phyloP scores from a whole-genome alignment of 2,797 vertebrate species.

The Liasis olivaceus region DNA sequence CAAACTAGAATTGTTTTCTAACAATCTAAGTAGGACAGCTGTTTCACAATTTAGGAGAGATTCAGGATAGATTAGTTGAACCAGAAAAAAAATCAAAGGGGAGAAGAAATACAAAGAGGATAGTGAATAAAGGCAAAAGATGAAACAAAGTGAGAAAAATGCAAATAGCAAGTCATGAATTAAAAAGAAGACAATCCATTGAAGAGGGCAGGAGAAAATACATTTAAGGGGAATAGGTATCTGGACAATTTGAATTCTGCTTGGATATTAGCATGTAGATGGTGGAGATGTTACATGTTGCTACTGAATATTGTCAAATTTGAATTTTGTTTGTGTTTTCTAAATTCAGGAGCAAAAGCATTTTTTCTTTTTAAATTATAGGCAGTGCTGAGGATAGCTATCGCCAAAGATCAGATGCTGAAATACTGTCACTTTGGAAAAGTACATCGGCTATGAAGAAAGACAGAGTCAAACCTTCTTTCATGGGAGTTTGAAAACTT shows the following conservation, averaged over 20 bases:
- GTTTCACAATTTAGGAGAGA: neutral
- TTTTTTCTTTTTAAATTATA: constrained; percentile 47
- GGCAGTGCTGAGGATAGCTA: constrained; percentile 36
- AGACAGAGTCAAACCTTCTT: constrained; percentile 22
- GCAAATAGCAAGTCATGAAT: neutral
- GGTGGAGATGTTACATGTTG: neutral
- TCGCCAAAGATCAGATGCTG: constrained; percentile 34
- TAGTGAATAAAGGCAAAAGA: neutral
- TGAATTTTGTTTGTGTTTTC: neutral
- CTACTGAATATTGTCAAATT: neutral
- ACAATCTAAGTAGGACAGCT: neutral
- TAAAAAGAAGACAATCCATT: neutral
- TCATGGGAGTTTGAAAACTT: constrained; percentile 22
- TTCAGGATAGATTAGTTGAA: neutral
- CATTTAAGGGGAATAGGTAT: neutral
- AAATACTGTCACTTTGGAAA: constrained; percentile 27
- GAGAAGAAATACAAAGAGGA: neutral
- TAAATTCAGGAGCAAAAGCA: neutral
- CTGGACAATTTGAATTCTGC: neutral
- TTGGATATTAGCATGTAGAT: neutral
- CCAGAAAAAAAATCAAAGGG: neutral
- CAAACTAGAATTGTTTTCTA: neutral
- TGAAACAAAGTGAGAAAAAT: neutral
- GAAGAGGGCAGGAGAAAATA: neutral
- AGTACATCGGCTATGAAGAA: constrained; percentile 17